Percentiles rank a stretch among this genome's conserved stretches.
phyloP scores from a whole-genome alignment of 2,113 vertebrate genomes.

The Xyrauchen texanus region DNA sequence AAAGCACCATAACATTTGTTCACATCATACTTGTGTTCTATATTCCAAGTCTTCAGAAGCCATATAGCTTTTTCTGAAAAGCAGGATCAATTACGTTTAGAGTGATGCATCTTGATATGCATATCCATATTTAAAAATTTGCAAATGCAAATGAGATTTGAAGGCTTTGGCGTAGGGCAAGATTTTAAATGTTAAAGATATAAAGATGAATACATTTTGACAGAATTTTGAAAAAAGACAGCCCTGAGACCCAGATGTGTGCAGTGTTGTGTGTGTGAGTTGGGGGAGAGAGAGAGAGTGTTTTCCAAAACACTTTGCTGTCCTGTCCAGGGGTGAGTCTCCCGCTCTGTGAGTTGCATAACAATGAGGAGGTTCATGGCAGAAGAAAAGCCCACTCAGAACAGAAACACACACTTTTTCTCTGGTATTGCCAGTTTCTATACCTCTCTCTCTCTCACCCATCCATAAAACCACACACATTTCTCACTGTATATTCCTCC shows the following conservation, averaged over 20 bases:
- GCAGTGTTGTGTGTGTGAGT: conserved; percentile 17
- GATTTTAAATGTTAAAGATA: no score
- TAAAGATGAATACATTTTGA: no score
- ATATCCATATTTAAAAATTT: no score
- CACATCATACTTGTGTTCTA: no score
- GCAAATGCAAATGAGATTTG: no score
- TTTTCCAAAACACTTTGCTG: conserved; percentile 54
- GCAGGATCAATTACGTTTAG: no score
- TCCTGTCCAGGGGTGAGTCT: conserved; percentile 59
- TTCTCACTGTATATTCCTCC: conserved; percentile 30
- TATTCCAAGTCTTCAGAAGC: no score
- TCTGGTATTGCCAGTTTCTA: conserved; percentile 37
- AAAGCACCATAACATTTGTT: no score
- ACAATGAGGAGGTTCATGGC: conserved; percentile 55
- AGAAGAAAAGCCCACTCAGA: conserved; percentile 58
- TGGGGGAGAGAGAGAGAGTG: conserved; percentile 13
- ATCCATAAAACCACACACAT: conserved; percentile 36
- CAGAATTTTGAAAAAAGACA: conserved; percentile 31
- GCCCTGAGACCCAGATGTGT: conserved; percentile 43
- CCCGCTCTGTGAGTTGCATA: conserved; percentile 57
- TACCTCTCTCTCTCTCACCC: conserved; percentile 30
- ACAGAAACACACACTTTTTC: conserved; percentile 39
- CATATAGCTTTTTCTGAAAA: no score
- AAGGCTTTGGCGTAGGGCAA: no score
- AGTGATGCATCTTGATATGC: no score